A percentile compares a stretch with the other conserved stretches of the same genome.
Evolutionary conservation across 2,113 vertebrate species (phyloP).

Genomic region (Bubo bubo): DNA sequence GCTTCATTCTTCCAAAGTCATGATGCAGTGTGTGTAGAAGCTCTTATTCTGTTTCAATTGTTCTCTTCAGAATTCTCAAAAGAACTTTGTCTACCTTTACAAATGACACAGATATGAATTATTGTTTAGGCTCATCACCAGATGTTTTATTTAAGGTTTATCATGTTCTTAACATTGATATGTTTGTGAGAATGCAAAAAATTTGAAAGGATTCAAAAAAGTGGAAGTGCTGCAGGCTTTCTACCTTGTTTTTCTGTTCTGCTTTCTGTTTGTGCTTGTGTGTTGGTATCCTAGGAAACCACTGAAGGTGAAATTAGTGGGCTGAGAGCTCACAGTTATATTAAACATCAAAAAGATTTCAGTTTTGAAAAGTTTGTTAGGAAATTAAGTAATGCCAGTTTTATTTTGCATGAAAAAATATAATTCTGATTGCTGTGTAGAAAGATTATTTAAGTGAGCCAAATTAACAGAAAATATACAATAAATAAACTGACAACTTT

Average conservation of each 20-base stretch:
- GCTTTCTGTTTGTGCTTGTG: not conserved
- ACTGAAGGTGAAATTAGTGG: not conserved
- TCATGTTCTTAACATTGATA: not conserved
- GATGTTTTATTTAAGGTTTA: not conserved
- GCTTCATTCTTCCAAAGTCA: not conserved
- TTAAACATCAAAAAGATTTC: not conserved
- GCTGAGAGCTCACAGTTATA: not conserved
- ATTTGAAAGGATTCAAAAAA: not conserved
- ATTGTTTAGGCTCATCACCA: not conserved
- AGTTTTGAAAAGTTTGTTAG: not conserved
- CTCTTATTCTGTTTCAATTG: not conserved
- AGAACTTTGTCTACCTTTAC: not conserved
- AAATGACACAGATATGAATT: not conserved
- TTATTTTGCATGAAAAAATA: not conserved
- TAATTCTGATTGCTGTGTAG: not conserved
- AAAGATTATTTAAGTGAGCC: not conserved
- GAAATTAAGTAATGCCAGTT: not conserved
- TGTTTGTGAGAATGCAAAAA: not conserved
- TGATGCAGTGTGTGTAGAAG: not conserved
- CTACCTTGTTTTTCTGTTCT: not conserved
- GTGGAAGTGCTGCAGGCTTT: not conserved
- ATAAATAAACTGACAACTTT: not conserved
- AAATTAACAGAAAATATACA: not conserved
- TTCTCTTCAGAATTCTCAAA: not conserved
- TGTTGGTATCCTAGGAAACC: constrained; percentile 53